Evolutionary conservation across 2,888 invertebrate species (phyloP).

Genomic region (Lasioglossum villosulum): DNA sequence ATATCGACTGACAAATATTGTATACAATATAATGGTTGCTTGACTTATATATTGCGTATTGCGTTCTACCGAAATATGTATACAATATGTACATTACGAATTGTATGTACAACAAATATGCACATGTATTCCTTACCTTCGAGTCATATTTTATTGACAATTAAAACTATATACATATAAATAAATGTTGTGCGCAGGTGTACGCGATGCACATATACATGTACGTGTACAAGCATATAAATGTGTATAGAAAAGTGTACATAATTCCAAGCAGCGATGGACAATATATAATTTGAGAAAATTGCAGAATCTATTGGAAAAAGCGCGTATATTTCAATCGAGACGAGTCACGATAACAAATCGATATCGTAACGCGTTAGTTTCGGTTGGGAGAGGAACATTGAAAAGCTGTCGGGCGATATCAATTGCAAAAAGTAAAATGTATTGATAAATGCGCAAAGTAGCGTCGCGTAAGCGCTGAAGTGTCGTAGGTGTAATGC

Average conservation of each 20-base stretch:
- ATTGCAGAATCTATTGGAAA: not conserved
- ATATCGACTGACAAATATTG: not conserved
- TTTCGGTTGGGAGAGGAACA: not conserved
- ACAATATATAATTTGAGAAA: not conserved
- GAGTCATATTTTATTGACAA: not conserved
- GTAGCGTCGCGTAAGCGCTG: conserved; percentile 71
- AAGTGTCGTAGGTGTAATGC: conserved; percentile 29
- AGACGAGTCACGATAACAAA: not conserved
- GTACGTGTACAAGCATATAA: not conserved
- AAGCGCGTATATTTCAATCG: not conserved
- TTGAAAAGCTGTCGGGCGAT: conserved; percentile 37
- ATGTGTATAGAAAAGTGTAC: not conserved
- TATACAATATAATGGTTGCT: not conserved
- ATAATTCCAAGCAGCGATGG: not conserved
- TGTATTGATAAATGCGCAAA: conserved; percentile 74
- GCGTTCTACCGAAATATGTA: not conserved
- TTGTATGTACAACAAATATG: not conserved
- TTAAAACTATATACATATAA: not conserved
- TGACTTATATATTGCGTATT: no score
- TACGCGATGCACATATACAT: not conserved
- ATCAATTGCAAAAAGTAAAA: conserved; percentile 68
- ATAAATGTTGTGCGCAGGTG: conserved; percentile 12
- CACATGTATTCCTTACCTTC: not conserved
- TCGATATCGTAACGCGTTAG: not conserved
- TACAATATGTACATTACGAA: not conserved